Conservation (phyloP, 2,888 invertebrate genomes). For the Incurvaria masculella region DNA sequence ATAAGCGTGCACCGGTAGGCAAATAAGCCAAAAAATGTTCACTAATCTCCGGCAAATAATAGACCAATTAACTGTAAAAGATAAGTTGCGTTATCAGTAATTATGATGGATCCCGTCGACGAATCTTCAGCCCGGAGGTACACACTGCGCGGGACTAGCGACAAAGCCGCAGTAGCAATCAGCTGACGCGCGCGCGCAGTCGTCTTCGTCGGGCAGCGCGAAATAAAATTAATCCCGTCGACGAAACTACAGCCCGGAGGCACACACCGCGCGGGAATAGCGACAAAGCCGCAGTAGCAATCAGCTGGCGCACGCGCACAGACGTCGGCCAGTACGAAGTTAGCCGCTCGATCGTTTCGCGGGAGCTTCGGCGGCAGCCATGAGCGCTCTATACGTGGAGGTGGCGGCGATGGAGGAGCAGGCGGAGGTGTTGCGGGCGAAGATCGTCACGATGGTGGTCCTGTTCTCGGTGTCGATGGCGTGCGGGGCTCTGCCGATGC, state of each 20-base stretch:
- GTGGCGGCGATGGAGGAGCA: too few species aligned
- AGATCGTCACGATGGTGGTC: conserved; percentile 74
- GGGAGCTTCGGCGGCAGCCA: too few species aligned
- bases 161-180: not conserved
- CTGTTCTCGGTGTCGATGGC: conserved; percentile 72
- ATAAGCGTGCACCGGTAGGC: too few species aligned
- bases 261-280: conserved; percentile 21
- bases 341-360: conserved; percentile 11
- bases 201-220: conserved; percentile 6
- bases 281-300: not conserved
- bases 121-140: too few species aligned
- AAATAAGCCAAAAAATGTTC: too few species aligned
- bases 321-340: conserved; percentile 5
- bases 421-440: conserved; percentile 61
- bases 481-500: conserved; percentile 72
- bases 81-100: too few species aligned
- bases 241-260: too few species aligned
- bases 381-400: too few species aligned
- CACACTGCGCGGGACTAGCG: conserved; percentile 20
- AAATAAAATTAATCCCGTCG: too few species aligned
- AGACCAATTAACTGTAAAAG: too few species aligned
- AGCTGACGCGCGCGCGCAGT: conserved; percentile 17
- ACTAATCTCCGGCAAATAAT: too few species aligned
- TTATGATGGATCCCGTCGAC: too few species aligned
- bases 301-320: conserved; percentile 17